These are phyloP conservation scores for Helicolenus hilgendorfi DNA, from an alignment of 2,797 vertebrate genomes.

Conservation along the genomic window DNA sequence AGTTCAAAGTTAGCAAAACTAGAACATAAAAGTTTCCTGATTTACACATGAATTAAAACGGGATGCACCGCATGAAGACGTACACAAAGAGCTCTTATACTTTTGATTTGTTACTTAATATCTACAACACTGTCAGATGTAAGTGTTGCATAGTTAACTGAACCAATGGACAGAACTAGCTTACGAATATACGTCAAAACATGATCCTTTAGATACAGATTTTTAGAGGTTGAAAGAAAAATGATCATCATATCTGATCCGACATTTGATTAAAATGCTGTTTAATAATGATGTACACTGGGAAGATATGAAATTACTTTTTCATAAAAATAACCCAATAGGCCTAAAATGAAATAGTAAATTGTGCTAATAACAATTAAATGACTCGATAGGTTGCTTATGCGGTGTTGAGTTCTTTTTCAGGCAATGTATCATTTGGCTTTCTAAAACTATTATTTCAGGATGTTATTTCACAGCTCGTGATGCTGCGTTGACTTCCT, in stretches of 20 bases:
- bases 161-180: not conserved
- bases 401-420: not conserved
- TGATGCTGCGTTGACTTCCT: not conserved
- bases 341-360: not conserved
- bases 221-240: not conserved
- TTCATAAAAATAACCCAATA: not conserved
- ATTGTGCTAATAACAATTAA: not conserved
- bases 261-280: not conserved
- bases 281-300: not conserved
- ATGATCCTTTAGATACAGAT: not conserved
- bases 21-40: not conserved
- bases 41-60: not conserved
- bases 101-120: not conserved
- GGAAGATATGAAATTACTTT: not conserved
- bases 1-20: not conserved
- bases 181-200: not conserved
- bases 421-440: not conserved
- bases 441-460: not conserved
- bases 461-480: not conserved
- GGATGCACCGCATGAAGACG: not conserved
- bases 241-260: not conserved
- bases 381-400: not conserved
- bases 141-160: not conserved
- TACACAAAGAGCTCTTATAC: too few relatives aligned
- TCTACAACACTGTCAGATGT: not conserved